phyloP scores from a whole-genome alignment of 2,113 vertebrate species.

The Microtus ochrogaster region DNA sequence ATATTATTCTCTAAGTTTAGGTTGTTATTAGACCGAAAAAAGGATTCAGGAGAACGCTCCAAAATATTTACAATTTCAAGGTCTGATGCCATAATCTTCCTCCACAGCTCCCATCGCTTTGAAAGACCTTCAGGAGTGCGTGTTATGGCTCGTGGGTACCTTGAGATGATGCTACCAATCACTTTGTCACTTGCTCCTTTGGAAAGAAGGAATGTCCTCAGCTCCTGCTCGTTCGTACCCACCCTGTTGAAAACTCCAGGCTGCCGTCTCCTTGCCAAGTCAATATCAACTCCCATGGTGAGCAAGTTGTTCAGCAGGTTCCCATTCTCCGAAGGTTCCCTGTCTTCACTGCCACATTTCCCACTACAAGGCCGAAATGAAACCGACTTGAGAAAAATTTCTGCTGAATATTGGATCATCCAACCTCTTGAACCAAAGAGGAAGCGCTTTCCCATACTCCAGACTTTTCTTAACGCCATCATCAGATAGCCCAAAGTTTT shows the following conservation, averaged over 20 bases:
- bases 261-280: slow-evolving; percentile 84
- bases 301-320: slow-evolving; percentile 86
- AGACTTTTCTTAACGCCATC: slow-evolving; percentile 48
- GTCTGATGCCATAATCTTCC: slow-evolving; percentile 85
- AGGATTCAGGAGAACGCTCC: slow-evolving; percentile 88
- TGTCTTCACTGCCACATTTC: slow-evolving; percentile 25
- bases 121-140: slow-evolving; percentile 86
- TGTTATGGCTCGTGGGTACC: slow-evolving; percentile 88
- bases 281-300: slow-evolving; percentile 88
- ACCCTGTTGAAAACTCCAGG: slow-evolving; percentile 85
- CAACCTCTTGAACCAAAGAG: slow-evolving; percentile 60
- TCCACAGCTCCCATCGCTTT: slow-evolving; percentile 89
- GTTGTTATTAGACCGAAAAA: slow-evolving; percentile 90
- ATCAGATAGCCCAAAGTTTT: neutral
- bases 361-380: slow-evolving; percentile 57
- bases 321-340: slow-evolving; percentile 78
- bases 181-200: slow-evolving; percentile 85
- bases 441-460: neutral
- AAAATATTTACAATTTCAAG: slow-evolving; percentile 88
- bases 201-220: slow-evolving; percentile 86
- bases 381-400: slow-evolving; percentile 13
- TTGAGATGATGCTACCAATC: slow-evolving; percentile 88
- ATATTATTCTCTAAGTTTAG: slow-evolving; percentile 88
- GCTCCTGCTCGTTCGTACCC: slow-evolving; percentile 85
- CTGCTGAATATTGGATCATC: slow-evolving; percentile 38